Percentiles rank a stretch among this genome's conserved stretches.
Conservation (phyloP, 2,888 invertebrate genomes). For the Phlogophora meticulosa region DNA sequence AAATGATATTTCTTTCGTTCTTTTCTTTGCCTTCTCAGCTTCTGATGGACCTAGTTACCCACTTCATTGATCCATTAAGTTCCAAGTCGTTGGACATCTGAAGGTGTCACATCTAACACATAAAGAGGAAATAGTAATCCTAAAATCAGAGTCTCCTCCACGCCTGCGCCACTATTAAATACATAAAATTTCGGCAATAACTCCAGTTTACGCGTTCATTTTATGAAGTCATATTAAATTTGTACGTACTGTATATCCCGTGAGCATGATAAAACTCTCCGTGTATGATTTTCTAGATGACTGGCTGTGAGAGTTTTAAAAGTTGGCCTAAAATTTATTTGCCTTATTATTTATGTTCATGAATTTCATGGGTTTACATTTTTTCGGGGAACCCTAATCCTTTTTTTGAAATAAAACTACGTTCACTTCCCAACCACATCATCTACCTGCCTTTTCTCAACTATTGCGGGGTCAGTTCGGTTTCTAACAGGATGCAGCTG, state of each 20-base stretch:
- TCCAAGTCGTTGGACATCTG: neutral
- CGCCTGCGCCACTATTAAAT: conserved; percentile 40
- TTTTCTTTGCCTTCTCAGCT: too few species aligned
- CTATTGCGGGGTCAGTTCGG: too few species aligned
- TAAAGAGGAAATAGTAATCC: conserved; percentile 25
- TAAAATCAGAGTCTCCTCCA: conserved; percentile 28
- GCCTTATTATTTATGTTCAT: too few species aligned
- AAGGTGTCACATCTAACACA: neutral
- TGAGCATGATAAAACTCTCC: neutral
- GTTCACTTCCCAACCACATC: too few species aligned
- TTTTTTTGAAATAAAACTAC: too few species aligned
- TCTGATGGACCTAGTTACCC: too few species aligned
- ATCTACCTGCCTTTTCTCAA: too few species aligned
- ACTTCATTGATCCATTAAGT: neutral
- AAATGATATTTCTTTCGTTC: too few species aligned
- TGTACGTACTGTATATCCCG: neutral
- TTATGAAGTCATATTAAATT: conserved; percentile 41
- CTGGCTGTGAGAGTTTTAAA: neutral
- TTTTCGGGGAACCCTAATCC: too few species aligned
- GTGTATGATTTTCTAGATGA: neutral
- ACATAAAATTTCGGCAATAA: conserved; percentile 40
- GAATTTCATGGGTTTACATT: too few species aligned
- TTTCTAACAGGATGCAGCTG: too few species aligned
- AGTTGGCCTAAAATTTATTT: neutral
- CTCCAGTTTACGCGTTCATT: conserved; percentile 34